These are phyloP conservation scores for Neogobius melanostomus DNA, from an alignment of 2,113 vertebrate genomes.

Conservation along the genomic window DNA sequence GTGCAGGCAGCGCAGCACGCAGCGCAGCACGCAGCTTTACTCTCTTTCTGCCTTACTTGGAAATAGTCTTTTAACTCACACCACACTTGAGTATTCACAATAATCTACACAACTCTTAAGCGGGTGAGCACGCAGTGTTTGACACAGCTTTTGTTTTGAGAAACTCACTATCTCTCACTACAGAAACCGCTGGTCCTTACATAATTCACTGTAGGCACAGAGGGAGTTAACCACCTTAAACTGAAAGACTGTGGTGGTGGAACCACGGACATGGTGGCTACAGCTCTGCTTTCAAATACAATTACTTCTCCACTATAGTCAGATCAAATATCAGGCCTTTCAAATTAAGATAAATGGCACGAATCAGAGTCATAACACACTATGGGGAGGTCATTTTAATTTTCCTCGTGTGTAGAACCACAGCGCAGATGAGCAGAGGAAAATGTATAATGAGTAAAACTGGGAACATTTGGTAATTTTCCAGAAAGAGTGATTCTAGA, in stretches of 20 bases:
- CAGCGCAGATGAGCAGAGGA: conserved; percentile 12
- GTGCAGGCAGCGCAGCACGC: conserved; percentile 55
- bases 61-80: conserved; percentile 31
- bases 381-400: conserved; percentile 27
- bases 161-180: not conserved
- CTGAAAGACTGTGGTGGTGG: conserved; percentile 39
- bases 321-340: conserved; percentile 17
- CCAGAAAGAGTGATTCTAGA: conserved; percentile 33
- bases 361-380: conserved; percentile 10
- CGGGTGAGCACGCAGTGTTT: conserved; percentile 10
- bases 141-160: conserved; percentile 22
- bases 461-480: not conserved
- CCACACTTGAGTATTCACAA: conserved; percentile 43
- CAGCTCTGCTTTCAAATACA: conserved; percentile 47
- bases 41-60: conserved; percentile 54
- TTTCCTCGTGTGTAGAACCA: conserved; percentile 18
- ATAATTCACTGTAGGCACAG: conserved; percentile 21
- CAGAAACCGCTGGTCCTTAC: conserved; percentile 31
- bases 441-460: conserved; percentile 4
- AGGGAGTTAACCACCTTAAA: conserved; percentile 48
- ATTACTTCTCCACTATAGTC: conserved; percentile 35
- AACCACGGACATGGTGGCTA: conserved; percentile 12
- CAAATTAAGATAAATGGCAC: conserved; percentile 43
- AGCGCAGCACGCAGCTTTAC: conserved; percentile 42
- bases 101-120: conserved; percentile 2